Conservation (phyloP, 1,140 invertebrate genomes). For the Achroia grisella region DNA sequence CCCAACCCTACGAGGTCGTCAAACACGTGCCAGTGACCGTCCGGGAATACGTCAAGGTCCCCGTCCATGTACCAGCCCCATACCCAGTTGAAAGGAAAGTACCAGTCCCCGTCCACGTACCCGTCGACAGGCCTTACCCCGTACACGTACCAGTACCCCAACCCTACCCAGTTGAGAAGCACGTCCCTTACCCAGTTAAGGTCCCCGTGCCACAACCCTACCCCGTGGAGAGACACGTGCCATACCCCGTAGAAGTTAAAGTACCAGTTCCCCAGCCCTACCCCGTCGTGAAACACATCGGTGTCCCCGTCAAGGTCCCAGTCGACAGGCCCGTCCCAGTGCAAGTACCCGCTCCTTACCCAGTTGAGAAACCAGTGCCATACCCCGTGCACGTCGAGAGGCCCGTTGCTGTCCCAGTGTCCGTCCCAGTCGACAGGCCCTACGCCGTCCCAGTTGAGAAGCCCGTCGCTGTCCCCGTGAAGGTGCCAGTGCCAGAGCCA, state of each 20-base stretch:
- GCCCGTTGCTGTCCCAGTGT: slow-evolving; percentile 76
- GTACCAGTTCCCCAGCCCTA: slow-evolving; percentile 76
- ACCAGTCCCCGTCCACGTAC: slow-evolving; percentile 79
- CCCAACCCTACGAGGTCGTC: slow-evolving; percentile 78
- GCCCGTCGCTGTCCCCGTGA: slow-evolving; percentile 73
- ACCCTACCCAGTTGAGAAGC: slow-evolving; percentile 81
- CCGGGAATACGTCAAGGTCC: slow-evolving; percentile 79
- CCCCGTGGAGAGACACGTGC: slow-evolving; percentile 78
- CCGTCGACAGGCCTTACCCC: slow-evolving; percentile 78
- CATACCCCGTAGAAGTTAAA: slow-evolving; percentile 76
- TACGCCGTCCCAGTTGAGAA: slow-evolving; percentile 73
- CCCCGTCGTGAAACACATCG: slow-evolving; percentile 73
- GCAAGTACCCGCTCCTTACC: slow-evolving; percentile 77
- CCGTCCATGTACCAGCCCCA: slow-evolving; percentile 76
- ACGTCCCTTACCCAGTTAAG: slow-evolving; percentile 77
- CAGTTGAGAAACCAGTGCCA: slow-evolving; percentile 75
- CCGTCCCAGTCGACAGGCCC: slow-evolving; percentile 74
- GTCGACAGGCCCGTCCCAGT: slow-evolving; percentile 78
- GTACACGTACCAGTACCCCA: slow-evolving; percentile 79
- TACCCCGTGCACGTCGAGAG: slow-evolving; percentile 74
- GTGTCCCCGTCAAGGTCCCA: slow-evolving; percentile 72
- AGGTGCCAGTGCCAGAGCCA: slow-evolving; percentile 73
- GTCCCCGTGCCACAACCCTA: slow-evolving; percentile 77
- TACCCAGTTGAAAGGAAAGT: slow-evolving; percentile 76
- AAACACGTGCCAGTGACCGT: slow-evolving; percentile 76